Percentiles rank a stretch among this genome's conserved stretches.
phyloP scores from a whole-genome alignment of 2,797 vertebrate genomes.

The Bucorvus abyssinicus region DNA sequence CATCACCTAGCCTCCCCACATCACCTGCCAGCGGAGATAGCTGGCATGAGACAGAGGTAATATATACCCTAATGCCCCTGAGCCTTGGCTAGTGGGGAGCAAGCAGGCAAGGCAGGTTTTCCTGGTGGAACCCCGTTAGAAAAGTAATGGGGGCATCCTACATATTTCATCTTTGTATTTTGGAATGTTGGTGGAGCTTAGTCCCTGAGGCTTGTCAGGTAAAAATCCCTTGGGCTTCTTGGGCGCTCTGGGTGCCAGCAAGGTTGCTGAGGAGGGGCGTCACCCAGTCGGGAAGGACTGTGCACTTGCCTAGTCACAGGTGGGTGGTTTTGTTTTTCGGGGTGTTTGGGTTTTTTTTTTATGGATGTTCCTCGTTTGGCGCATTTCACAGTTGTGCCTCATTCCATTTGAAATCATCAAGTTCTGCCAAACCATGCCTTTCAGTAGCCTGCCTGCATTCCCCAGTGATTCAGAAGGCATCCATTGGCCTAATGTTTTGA shows the following conservation, averaged over 20 bases:
- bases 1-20: neutral
- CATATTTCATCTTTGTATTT: neutral
- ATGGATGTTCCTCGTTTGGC: neutral
- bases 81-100: neutral
- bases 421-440: neutral
- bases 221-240: neutral
- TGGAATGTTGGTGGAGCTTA: neutral
- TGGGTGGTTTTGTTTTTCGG: neutral
- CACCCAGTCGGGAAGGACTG: neutral
- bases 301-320: fast-evolving
- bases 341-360: fast-evolving
- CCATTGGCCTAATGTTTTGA: neutral
- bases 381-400: neutral
- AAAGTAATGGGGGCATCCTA: neutral
- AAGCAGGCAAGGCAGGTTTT: neutral
- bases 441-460: neutral
- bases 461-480: neutral
- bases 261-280: neutral
- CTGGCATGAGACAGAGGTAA: neutral
- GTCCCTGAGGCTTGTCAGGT: neutral
- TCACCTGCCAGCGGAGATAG: neutral
- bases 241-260: neutral
- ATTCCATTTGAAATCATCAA: neutral
- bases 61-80: neutral
- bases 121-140: neutral